Conservation (phyloP, 2,113 vertebrate species). For the Chaetura pelagica region DNA sequence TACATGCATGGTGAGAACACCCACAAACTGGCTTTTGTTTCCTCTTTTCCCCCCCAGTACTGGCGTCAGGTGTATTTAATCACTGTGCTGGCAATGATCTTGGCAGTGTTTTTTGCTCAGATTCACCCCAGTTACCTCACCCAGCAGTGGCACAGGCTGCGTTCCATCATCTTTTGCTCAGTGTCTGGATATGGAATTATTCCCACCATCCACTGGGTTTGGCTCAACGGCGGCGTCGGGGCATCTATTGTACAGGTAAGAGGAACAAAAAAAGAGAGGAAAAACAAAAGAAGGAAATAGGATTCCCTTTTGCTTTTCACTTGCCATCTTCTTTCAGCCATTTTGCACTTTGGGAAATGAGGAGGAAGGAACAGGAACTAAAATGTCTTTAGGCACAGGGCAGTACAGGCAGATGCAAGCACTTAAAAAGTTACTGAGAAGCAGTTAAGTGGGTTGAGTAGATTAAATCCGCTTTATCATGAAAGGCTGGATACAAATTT, state of each 20-base stretch:
- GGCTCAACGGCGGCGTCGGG: conserved; percentile 87
- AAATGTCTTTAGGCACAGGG: neutral
- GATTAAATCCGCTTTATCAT: neutral
- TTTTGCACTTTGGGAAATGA: rapidly evolving
- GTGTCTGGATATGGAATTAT: conserved; percentile 90
- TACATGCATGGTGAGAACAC: rapidly evolving
- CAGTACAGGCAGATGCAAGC: rapidly evolving
- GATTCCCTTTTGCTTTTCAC: neutral
- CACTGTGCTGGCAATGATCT: conserved; percentile 91
- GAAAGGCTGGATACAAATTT: too few species aligned
- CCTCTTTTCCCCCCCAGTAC: conserved; percentile 77
- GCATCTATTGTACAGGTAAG: conserved; percentile 90
- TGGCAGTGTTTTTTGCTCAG: conserved; percentile 95
- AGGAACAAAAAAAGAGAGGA: too few species aligned
- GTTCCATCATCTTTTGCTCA: conserved; percentile 88
- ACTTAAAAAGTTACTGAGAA: neutral
- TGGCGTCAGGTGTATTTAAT: conserved; percentile 95
- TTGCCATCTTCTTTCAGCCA: neutral
- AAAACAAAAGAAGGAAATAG: neutral
- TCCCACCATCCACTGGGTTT: conserved; percentile 93
- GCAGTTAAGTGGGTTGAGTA: neutral
- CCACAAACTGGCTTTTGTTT: neutral
- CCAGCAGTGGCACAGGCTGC: conserved; percentile 90
- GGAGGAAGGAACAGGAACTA: neutral
- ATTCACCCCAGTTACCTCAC: conserved; percentile 94